Base-by-base conservation (phyloP, 2,113 vertebrate species). In the Salvelinus fontinalis region DNA sequence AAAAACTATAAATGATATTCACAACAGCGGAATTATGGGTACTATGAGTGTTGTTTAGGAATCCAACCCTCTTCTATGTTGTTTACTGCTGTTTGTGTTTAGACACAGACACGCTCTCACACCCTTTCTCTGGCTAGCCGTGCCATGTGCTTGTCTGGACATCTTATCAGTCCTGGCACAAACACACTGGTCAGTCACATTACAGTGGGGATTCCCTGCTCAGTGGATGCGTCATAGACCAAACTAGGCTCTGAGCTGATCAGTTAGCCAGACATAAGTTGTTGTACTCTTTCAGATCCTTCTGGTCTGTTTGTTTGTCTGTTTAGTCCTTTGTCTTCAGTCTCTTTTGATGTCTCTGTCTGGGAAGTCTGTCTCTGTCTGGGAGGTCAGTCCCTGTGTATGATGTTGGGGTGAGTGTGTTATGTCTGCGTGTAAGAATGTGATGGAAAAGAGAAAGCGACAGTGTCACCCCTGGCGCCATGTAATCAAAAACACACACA, bases 121-220 rank as follows among this genome's bases (percentile, higher is more conserved):
- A 57, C 18, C 18, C 51, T 18, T 20, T 57, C 51, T 57, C 51
- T 57, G 4, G 80, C 72, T 80, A 51, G 39, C 39, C 39, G 39
- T 39, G 39, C 8, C 77, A 27, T 68, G 51, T 49, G 76, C 83
- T 77, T 84, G 83, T 90, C 85, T 79, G 71, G 86, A 81, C 88
- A 86, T 88, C 12, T 6, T 27, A 29, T 74, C 48, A 18, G 24
- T 67, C 31, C 26, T 60, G 39, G 83, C 77, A 90, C 88, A 87
- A 77, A 81, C 39, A 76, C 54, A 62, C 24, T 34, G 24, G 24
- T 51, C 70, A 72, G 18, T 8, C 39, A 11, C 51, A 18, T 54
- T 31, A 70, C 70, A 59, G 9, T 71, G 64, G 88, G 87, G 85
- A 91, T 87, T 92, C 90, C 87, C 87, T 86, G 67, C 75, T 87